These are phyloP conservation scores for Cinclus mexicanus DNA, from an alignment of 2,113 vertebrate genomes.

Conservation along the genomic window DNA sequence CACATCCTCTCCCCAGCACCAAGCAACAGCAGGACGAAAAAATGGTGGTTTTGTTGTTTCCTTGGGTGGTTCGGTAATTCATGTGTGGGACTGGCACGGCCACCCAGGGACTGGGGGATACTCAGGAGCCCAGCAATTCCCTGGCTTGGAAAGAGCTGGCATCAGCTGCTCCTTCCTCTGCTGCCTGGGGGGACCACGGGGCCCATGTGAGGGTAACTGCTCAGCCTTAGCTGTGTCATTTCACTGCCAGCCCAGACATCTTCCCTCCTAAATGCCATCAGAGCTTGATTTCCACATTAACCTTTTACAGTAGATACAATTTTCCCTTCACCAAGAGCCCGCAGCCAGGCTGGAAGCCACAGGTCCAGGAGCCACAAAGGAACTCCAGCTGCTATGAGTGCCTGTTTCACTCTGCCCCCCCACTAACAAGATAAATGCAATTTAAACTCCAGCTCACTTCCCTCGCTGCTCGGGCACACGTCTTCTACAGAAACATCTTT, in stretches of 20 bases:
- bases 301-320: neutral
- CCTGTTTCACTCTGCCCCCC: neutral
- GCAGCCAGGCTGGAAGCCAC: neutral
- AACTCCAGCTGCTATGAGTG: neutral
- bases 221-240: neutral
- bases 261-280: neutral
- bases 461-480: neutral
- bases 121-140: neutral
- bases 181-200: neutral
- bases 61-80: neutral
- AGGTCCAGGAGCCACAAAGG: neutral
- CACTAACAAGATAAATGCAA: neutral
- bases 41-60: fast-evolving
- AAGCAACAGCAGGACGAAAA: fast-evolving
- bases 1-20: neutral
- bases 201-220: neutral
- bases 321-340: neutral
- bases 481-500: neutral
- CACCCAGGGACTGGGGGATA: neutral
- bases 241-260: neutral
- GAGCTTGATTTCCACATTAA: neutral
- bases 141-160: neutral
- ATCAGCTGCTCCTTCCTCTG: neutral
- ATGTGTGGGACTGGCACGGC: fast-evolving
- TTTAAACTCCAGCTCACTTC: neutral